Conservation (phyloP, 2,113 vertebrate species). For the Climacteris rufus region DNA sequence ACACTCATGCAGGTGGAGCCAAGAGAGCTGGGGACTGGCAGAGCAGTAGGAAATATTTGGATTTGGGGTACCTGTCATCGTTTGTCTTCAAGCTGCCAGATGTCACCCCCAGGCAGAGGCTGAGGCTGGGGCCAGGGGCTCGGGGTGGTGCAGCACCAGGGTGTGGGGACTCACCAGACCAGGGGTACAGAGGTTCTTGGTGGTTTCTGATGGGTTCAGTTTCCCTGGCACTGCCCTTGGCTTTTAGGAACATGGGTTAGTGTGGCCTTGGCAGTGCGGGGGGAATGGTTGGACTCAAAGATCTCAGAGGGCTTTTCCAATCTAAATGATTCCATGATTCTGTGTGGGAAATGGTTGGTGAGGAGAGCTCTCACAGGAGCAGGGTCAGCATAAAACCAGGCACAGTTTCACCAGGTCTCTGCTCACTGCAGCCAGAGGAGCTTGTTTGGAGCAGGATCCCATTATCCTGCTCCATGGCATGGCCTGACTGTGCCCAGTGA, state of each 20-base stretch:
- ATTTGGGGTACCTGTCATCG: too few relatives aligned
- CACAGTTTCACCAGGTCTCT: fast-evolving
- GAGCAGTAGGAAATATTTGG: background rate
- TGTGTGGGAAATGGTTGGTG: fast-evolving
- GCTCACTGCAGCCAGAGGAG: background rate
- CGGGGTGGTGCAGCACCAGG: background rate
- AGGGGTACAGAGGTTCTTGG: background rate
- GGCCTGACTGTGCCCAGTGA: background rate
- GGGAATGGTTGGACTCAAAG: too few relatives aligned
- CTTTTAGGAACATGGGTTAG: background rate
- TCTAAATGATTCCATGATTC: too few relatives aligned
- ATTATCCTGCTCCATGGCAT: fast-evolving
- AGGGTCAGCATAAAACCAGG: background rate
- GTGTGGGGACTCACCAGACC: fast-evolving
- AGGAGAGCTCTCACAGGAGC: background rate
- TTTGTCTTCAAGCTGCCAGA: background rate
- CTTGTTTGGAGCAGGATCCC: background rate
- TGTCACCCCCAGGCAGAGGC: background rate
- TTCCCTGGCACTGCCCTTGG: background rate
- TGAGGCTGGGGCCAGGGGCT: background rate
- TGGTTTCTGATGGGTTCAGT: background rate
- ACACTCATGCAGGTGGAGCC: background rate
- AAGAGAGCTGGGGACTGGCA: background rate
- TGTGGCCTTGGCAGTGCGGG: background rate
- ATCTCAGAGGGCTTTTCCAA: background rate